These are phyloP conservation scores for Dryobates pubescens DNA, from an alignment of 2,797 vertebrate species.

Conservation along the genomic window DNA sequence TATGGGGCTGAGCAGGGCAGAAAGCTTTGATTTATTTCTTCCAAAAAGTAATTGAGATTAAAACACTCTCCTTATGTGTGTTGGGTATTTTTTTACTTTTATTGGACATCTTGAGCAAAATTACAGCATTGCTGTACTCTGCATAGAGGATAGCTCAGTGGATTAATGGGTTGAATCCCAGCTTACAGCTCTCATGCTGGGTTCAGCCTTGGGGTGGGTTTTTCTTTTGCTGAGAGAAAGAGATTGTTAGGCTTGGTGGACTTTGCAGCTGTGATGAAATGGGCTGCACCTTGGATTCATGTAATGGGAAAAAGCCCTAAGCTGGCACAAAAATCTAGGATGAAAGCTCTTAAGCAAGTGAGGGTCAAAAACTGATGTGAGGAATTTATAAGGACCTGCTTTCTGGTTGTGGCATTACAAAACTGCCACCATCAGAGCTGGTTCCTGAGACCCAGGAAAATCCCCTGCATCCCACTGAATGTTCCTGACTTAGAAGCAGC, in stretches of 20 bases:
- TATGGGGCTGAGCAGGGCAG: slow-evolving; percentile 27
- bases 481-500: not conserved
- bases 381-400: not conserved
- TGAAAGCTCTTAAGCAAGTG: not conserved
- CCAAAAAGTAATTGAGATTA: slow-evolving; percentile 52
- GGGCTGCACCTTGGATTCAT: not conserved
- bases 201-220: slow-evolving; percentile 16
- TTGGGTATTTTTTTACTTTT: slow-evolving; percentile 36
- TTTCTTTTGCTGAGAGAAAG: not conserved
- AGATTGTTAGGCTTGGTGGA: not conserved
- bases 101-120: slow-evolving; percentile 45
- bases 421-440: not conserved
- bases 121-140: slow-evolving; percentile 31
- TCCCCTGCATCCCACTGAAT: not conserved
- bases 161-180: slow-evolving; percentile 41
- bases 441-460: not conserved
- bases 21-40: slow-evolving; percentile 47
- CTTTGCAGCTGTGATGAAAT: not conserved
- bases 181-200: not conserved
- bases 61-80: slow-evolving; percentile 18
- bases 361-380: not conserved
- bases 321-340: not conserved
- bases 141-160: not conserved
- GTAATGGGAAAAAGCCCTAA: not conserved
- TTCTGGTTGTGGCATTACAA: not conserved